Percentiles rank a stretch among this genome's conserved stretches.
Conservation (phyloP, 2,888 invertebrate species). For the Ennomos quercinarius region DNA sequence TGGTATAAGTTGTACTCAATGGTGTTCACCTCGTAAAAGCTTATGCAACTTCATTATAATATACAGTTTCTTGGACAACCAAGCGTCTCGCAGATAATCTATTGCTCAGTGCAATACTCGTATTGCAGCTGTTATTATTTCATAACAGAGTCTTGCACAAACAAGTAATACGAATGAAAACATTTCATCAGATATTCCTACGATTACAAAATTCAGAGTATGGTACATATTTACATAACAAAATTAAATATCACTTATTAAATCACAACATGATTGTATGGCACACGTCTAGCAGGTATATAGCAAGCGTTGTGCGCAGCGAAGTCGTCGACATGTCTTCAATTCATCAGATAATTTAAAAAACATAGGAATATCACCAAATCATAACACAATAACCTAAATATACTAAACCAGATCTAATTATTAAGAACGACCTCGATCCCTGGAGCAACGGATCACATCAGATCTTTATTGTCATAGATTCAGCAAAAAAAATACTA, state of each 20-base stretch:
- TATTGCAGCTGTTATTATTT: constrained; percentile 23
- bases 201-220: constrained; percentile 72
- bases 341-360: constrained; percentile 62
- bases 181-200: constrained; percentile 66
- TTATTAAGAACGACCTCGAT: constrained; percentile 61
- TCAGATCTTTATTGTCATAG: constrained; percentile 88
- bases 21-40: too few species aligned
- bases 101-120: constrained; percentile 32
- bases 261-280: constrained; percentile 85
- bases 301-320: constrained; percentile 49
- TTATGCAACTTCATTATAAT: background rate
- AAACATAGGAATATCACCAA: constrained; percentile 75
- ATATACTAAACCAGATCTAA: constrained; percentile 78
- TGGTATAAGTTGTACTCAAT: too few species aligned
- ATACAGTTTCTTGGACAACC: constrained; percentile 10
- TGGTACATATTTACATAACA: constrained; percentile 85
- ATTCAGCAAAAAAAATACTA: constrained; percentile 82
- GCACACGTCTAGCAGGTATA: constrained; percentile 80
- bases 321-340: constrained; percentile 72
- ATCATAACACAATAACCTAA: constrained; percentile 68
- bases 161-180: constrained; percentile 57
- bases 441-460: constrained; percentile 56
- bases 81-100: constrained; percentile 27
- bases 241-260: constrained; percentile 84
- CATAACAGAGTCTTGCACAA: constrained; percentile 47